phyloP scores from a whole-genome alignment of 2,888 invertebrate genomes.

The Melieria crassipennis region DNA sequence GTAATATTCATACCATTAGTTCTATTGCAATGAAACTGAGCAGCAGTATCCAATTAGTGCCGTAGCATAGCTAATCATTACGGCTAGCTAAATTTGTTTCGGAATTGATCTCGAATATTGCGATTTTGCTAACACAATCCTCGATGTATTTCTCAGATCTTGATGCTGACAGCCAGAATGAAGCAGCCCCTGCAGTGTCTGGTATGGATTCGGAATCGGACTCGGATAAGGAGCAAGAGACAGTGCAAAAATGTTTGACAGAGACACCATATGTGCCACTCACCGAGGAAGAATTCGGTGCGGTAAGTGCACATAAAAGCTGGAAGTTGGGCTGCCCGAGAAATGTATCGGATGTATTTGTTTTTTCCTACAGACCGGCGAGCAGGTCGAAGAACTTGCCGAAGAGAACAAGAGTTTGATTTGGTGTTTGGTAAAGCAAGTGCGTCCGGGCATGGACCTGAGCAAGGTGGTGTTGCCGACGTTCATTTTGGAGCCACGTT shows the following conservation, averaged over 20 bases:
- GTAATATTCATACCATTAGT: too few relatives aligned
- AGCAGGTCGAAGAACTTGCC: constrained; percentile 89
- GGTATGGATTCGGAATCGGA: constrained; percentile 70
- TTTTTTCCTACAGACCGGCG: constrained; percentile 71
- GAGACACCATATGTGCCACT: constrained; percentile 72
- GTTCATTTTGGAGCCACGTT: constrained; percentile 92
- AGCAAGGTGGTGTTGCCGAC: constrained; percentile 87
- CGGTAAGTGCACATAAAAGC: constrained; percentile 56
- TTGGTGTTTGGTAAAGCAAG: constrained; percentile 95
- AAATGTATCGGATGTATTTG: not conserved
- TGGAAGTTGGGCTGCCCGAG: not conserved
- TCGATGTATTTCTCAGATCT: constrained; percentile 68
- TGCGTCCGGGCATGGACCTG: constrained; percentile 95
- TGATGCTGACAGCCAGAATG: constrained; percentile 77
- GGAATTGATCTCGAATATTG: not conserved
- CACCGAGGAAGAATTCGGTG: constrained; percentile 72
- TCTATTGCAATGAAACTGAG: too few relatives aligned
- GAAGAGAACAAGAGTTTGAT: constrained; percentile 95
- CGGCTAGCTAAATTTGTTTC: too few relatives aligned
- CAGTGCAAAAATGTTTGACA: constrained; percentile 62
- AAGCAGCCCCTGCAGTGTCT: constrained; percentile 68
- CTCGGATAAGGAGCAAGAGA: constrained; percentile 66
- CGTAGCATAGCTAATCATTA: too few relatives aligned
- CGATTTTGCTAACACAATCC: not conserved
- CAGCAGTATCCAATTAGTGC: too few relatives aligned